Percentiles rank a stretch among this genome's conserved stretches.
These are phyloP conservation scores for Automeris io DNA, from an alignment of 2,888 invertebrate genomes.

Conservation along the genomic window DNA sequence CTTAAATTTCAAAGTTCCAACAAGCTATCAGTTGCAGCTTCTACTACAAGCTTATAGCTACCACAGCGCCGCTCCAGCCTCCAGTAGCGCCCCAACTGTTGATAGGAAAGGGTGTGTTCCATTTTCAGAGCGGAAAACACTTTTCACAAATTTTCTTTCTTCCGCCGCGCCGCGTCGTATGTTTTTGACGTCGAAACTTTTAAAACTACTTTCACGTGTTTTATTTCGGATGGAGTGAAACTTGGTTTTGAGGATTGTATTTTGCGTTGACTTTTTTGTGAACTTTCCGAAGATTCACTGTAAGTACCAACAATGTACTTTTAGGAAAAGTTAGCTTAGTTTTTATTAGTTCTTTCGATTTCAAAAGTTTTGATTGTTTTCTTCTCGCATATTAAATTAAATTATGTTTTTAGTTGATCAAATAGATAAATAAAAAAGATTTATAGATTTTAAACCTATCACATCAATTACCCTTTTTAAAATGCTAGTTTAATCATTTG, in stretches of 20 bases:
- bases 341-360: too few relatives aligned
- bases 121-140: slow-evolving; percentile 39
- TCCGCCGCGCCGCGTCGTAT: slow-evolving; percentile 10
- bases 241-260: background rate
- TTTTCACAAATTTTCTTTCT: slow-evolving; percentile 29
- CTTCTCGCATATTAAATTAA: too few relatives aligned
- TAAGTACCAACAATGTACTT: too few relatives aligned
- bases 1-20: slow-evolving; percentile 44
- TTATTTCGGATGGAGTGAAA: slow-evolving; percentile 6
- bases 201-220: background rate
- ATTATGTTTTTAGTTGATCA: too few relatives aligned
- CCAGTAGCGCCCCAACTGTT: slow-evolving; percentile 42
- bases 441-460: too few relatives aligned
- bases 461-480: too few relatives aligned
- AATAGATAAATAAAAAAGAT: too few relatives aligned
- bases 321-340: too few relatives aligned
- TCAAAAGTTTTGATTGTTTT: too few relatives aligned
- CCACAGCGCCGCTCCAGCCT: slow-evolving; percentile 17
- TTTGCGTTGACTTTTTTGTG: background rate
- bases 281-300: background rate
- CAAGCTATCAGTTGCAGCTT: slow-evolving; percentile 46
- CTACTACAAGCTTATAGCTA: too few relatives aligned
- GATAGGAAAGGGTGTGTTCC: slow-evolving; percentile 29
- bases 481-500: too few relatives aligned
- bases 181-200: slow-evolving; percentile 10